A percentile compares a stretch with the other conserved stretches of the same genome.
Evolutionary conservation across 2,113 vertebrate genomes (phyloP).

Genomic region (Camelus bactrianus): DNA sequence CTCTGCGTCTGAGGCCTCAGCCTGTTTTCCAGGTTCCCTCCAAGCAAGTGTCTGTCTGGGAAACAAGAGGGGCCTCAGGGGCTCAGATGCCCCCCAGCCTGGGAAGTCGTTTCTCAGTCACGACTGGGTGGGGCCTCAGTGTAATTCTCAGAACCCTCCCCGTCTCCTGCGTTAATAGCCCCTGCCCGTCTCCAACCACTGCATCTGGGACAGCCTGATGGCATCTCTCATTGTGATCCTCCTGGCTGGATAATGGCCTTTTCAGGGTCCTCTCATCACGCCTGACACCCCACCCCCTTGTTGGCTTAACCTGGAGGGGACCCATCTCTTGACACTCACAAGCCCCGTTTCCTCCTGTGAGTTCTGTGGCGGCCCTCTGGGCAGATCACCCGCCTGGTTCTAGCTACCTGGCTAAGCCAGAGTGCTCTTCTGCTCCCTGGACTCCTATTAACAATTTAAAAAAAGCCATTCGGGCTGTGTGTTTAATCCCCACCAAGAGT

Average conservation of each 20-base stretch:
- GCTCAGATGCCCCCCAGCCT: not conserved
- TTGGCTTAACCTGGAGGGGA: not conserved
- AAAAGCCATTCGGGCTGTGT: not conserved
- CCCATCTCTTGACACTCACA: not conserved
- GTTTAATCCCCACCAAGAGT: not conserved
- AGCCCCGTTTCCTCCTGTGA: fast-evolving
- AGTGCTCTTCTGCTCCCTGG: not conserved
- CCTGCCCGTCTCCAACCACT: not conserved
- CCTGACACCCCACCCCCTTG: not conserved
- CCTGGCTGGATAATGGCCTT: not conserved
- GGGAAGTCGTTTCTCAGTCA: not conserved
- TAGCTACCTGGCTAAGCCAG: not conserved
- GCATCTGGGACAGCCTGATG: not conserved
- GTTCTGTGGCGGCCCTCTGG: not conserved
- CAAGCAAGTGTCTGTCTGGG: not conserved
- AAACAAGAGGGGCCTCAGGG: no score
- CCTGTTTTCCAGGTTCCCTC: not conserved
- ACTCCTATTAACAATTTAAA: not conserved
- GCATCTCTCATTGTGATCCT: fast-evolving
- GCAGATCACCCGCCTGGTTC: not conserved
- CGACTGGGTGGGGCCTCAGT: no score
- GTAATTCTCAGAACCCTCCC: not conserved
- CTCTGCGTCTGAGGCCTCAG: not conserved
- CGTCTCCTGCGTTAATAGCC: not conserved
- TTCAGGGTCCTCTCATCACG: not conserved